Evolutionary conservation across 2,113 vertebrate species (phyloP).

Genomic region (Clinocottus analis): DNA sequence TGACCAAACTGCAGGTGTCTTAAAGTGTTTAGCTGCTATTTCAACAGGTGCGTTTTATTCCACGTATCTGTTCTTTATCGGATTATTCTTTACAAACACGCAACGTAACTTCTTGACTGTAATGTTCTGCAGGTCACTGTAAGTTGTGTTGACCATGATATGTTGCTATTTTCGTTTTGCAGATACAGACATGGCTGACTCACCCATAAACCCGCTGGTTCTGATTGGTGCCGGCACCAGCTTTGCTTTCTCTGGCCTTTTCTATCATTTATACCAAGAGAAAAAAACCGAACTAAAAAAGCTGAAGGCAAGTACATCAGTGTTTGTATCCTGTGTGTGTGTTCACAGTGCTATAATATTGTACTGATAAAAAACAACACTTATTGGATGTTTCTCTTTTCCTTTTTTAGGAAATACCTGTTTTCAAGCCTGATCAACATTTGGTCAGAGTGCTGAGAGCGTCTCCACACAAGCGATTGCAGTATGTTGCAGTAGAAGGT

Average conservation of each 20-base stretch:
- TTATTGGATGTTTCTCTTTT: background rate
- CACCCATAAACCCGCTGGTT: constrained; percentile 66
- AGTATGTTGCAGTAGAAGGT: constrained; percentile 85
- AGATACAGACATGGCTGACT: constrained; percentile 76
- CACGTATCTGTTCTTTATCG: rapidly evolving
- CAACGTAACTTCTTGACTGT: background rate
- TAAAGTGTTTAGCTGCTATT: background rate
- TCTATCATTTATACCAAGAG: constrained; percentile 77
- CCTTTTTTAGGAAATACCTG: constrained; percentile 72
- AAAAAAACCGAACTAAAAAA: constrained; percentile 75
- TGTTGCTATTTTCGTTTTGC: background rate
- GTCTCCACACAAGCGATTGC: constrained; percentile 66
- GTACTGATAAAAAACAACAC: background rate
- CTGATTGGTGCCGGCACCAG: constrained; percentile 78
- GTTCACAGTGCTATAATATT: background rate
- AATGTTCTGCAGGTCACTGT: background rate
- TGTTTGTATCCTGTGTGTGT: background rate
- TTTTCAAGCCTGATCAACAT: constrained; percentile 77
- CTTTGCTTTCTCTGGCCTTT: constrained; percentile 80
- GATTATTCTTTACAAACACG: background rate
- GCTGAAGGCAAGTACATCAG: constrained; percentile 65
- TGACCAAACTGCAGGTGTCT: too few species aligned
- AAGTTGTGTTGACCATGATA: background rate
- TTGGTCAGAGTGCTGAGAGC: constrained; percentile 71
- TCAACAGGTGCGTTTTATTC: constrained; percentile 19